These are phyloP conservation scores for Zaprionus gabonicus DNA, from an alignment of 1,140 invertebrate genomes.

Conservation along the genomic window DNA sequence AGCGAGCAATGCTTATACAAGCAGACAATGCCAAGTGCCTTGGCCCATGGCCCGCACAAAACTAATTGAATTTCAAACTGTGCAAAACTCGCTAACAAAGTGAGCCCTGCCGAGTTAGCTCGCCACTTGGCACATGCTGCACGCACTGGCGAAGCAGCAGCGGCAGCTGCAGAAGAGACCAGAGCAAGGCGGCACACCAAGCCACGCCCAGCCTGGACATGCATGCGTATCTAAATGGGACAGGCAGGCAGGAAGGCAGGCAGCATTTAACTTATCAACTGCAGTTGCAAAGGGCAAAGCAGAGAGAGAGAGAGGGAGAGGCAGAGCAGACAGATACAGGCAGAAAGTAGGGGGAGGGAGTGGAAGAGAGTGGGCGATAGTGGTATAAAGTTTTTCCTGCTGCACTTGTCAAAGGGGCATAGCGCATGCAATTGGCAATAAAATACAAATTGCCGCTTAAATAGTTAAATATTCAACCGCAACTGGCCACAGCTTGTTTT, in stretches of 20 bases:
- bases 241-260: conserved; percentile 26
- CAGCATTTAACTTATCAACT: conserved; percentile 75
- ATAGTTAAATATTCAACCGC: conserved; percentile 65
- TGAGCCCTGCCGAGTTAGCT: conserved; percentile 55
- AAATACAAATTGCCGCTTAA: conserved; percentile 83
- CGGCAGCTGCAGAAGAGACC: neutral
- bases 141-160: conserved; percentile 41
- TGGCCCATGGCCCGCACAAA: conserved; percentile 59
- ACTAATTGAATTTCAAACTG: conserved; percentile 83
- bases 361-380: neutral
- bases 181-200: neutral
- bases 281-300: conserved; percentile 3
- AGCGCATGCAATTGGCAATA: conserved; percentile 69
- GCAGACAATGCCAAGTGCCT: conserved; percentile 54
- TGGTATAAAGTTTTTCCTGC: conserved; percentile 13
- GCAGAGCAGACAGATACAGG: neutral
- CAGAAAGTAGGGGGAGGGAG: neutral
- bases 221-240: conserved; percentile 33
- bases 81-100: conserved; percentile 79
- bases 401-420: conserved; percentile 27
- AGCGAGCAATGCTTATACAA: neutral
- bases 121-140: conserved; percentile 46
- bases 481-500: conserved; percentile 27
- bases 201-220: conserved; percentile 1
- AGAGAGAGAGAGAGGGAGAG: neutral